Base-by-base conservation (phyloP, 2,113 vertebrate species). In the Stomatorhinus ivindoensis region DNA sequence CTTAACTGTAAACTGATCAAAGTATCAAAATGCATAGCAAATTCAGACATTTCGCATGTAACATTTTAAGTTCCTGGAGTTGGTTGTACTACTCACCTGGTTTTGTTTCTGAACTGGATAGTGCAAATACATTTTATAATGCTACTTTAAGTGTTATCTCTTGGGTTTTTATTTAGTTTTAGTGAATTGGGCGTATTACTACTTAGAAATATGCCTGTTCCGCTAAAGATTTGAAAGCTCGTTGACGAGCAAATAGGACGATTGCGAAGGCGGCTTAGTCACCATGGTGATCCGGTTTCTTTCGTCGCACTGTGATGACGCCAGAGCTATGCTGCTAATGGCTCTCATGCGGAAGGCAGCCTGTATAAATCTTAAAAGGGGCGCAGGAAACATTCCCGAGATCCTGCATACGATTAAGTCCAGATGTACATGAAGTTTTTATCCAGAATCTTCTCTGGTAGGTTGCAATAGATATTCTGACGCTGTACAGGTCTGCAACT, bases 391-490 rank as follows among this genome's bases (percentile, higher is more conserved):
- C 90, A 19, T 39, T 69, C 4, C 88, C 2, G 5, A 1, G 47
- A 3, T 31, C 39, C 65, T 50, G 87, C 65, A 91, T 47, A 53
- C 90, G 89, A 87, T 3, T 87, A 39, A 31, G 88, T 90, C 90
- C 93, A 5, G 84, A 95, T 96, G 95, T 94, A 90, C 91, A 89
- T 93, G 92, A 93, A 93, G 88, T 88, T 91, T 93, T 93, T 95
- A 87, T 93, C 92, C 91, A 94, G 92, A 53, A 39, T 94, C 0
- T 90, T 92, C 69, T 94, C 95, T 93, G 96, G 96, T 96, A 94
- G 87, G 94, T 91, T 87, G 39, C 8, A 51, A 76, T 19, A 84
- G 21, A 47, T 58, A 19, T 35, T 47, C 42, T 17, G 31, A 47
- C 11, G 76, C 35, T 27, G 1, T 80, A 10, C 58, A 27, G 3